Base-by-base conservation (phyloP, 2,888 invertebrate genomes). In the Pheosia gnoma region DNA sequence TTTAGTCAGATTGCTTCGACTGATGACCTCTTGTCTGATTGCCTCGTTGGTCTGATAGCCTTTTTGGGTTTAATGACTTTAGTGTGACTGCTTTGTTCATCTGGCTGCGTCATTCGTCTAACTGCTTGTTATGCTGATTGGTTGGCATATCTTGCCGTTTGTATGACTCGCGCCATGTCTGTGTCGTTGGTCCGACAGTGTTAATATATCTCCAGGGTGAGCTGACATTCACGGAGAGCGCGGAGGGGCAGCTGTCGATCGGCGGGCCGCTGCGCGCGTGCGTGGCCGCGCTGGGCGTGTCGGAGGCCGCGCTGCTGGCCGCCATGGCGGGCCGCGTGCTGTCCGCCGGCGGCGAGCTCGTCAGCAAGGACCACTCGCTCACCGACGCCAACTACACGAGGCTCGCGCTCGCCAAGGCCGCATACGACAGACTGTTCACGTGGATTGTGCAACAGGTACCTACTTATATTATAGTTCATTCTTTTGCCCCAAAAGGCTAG, bases 381-480 rank as follows among this genome's bases (percentile, higher is more conserved):
- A 91, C 94, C 0, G 98, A 98, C 84, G 98, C 99, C 0, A 95
- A 96, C 79, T 97, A 97, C 83, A 99, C 98, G 11, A 93, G 98
- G 69, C 97, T 99, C 88, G 99, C 99, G 5, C 94, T 98, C 59
- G 98, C 98, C 3, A 99, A 99, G 94, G 99, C 99, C 3, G 96
- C 99, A 39, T 99, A 99, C 82, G 99, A 99, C 81, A 94, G 98
- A 36, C 94, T 99, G 59, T 99, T 99, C 90, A 96, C 97, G 0
- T 99, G 98, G 98, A 98, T 99, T 65, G 99, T 99, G 13, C 95
- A 95, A 53, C 94, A 93, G 88, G 93, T 25, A 25, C 25, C 25
- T 25, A 25, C 2, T 25, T 25, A 25, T 25, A 25, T 2, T 25
- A 25, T 25, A 25, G 25, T 25, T 25, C 2, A 1, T 25, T 25